Conservation (phyloP, 2,113 vertebrate genomes). For the Redunca redunca region DNA sequence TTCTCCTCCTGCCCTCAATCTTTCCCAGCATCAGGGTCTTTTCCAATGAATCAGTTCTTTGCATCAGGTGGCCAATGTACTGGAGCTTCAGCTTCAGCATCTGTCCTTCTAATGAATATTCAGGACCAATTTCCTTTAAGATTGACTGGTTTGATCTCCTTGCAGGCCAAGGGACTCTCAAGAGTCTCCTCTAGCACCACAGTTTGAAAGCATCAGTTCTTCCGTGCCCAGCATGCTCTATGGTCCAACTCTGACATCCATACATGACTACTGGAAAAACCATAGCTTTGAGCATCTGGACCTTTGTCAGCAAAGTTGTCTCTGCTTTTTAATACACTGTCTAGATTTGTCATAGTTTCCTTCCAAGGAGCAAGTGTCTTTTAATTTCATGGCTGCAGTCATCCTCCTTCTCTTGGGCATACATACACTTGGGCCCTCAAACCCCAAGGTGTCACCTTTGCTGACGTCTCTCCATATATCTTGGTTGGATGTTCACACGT, state of each 20-base stretch:
- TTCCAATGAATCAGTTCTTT: not conserved
- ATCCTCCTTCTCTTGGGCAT: not conserved
- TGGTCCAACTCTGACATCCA: not conserved
- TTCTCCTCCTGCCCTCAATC: not conserved
- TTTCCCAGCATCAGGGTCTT: not conserved
- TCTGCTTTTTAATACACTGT: not conserved
- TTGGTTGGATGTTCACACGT: no score
- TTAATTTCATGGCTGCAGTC: not conserved
- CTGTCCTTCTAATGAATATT: not conserved
- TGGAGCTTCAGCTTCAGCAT: not conserved
- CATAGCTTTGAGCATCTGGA: not conserved
- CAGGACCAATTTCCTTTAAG: not conserved
- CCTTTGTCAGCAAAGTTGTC: not conserved
- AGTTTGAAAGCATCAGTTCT: not conserved
- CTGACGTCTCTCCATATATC: not conserved
- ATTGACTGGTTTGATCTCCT: not conserved
- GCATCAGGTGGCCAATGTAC: not conserved
- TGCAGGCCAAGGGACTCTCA: not conserved
- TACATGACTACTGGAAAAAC: not conserved
- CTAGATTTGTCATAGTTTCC: not conserved
- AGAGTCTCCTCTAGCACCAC: not conserved
- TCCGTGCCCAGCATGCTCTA: rapidly evolving
- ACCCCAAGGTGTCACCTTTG: not conserved
- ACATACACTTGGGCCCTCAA: not conserved
- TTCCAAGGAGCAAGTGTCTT: not conserved